These are phyloP conservation scores for Urosaurus nigricauda DNA, from an alignment of 2,797 vertebrate species.

Conservation along the genomic window DNA sequence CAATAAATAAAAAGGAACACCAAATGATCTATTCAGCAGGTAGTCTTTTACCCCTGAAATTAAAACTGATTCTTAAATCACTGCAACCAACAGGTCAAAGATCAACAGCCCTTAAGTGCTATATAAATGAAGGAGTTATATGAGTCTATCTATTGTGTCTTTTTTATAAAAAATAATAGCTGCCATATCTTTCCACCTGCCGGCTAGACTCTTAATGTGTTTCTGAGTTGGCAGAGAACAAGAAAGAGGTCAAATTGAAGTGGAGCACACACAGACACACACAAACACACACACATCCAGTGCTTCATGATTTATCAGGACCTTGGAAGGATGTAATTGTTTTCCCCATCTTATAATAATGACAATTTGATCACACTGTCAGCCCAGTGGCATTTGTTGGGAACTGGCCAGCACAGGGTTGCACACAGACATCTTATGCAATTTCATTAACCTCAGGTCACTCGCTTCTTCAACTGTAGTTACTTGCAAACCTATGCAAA, in stretches of 20 bases:
- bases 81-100: conserved; percentile 4
- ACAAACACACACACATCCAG: not conserved
- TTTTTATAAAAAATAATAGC: not conserved
- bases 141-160: not conserved
- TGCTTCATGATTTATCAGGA: conserved; percentile 6
- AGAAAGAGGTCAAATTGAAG: not conserved
- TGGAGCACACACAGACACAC: not conserved
- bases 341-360: not conserved
- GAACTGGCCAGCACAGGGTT: not conserved
- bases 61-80: conserved; percentile 6
- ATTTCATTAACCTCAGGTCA: conserved; percentile 22
- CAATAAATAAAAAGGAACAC: not conserved
- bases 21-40: not conserved
- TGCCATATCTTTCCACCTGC: not conserved
- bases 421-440: conserved; percentile 14
- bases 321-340: not conserved
- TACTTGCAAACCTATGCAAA: conserved; percentile 19
- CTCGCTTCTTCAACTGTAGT: not conserved
- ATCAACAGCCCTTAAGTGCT: conserved; percentile 22
- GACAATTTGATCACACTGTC: not conserved
- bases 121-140: not conserved
- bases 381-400: not conserved
- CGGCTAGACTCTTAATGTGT: conserved; percentile 3
- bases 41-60: not conserved
- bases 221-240: conserved; percentile 23